Evolutionary conservation across 2,113 vertebrate genomes (phyloP), one percentile per base, ranked within the genome.

Genomic region (Clarias gariepinus): DNA sequence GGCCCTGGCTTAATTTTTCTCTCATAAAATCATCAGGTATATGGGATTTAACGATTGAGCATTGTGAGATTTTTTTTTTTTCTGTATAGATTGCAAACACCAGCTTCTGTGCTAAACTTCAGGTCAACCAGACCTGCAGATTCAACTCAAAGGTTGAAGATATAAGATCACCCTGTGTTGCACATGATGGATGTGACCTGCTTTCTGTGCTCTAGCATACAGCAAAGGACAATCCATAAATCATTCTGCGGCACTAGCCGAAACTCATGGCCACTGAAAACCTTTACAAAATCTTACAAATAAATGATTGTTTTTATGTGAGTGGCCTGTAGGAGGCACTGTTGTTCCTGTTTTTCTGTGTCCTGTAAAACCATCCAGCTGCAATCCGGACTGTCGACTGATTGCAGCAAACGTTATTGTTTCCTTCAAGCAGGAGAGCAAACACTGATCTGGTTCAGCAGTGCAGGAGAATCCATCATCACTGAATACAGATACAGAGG

Each of bases 131-230:
- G 41, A 74, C 57, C 55, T 71, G 58, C 36, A 63, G 81, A 64
- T 55, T 25, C 25, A 74, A 85, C 86, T 86, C 73, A 79, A 41
- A 85, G 78, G 85, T 86, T 71, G 41, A 36, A 68, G 53, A 81
- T 81, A 47, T 52, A 52, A 71, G 78, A 79, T 87, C 86, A 87
- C 28, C 21, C 71, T 71, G 63, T 86, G 86, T n/a, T 81, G 52
- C 53, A n/a, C 55, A 85, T 87, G 89, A 89, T 89, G 83, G 74
- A 89, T 89, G 84, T 73, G 79, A 80, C 80, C 69, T 87, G 79
- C 64, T 85, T 85, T 87, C n/a, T 15, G 52, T 66, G 57, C 69
- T 77, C 68, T 82, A 74, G 88, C 82, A 57, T 82, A 74, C 63
- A 85, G 61, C 55, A 81, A 82, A 68, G 69, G 85, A 74, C 80